These are phyloP conservation scores for Corythucha ciliata DNA, from an alignment of 2,888 invertebrate genomes.

Conservation along the genomic window DNA sequence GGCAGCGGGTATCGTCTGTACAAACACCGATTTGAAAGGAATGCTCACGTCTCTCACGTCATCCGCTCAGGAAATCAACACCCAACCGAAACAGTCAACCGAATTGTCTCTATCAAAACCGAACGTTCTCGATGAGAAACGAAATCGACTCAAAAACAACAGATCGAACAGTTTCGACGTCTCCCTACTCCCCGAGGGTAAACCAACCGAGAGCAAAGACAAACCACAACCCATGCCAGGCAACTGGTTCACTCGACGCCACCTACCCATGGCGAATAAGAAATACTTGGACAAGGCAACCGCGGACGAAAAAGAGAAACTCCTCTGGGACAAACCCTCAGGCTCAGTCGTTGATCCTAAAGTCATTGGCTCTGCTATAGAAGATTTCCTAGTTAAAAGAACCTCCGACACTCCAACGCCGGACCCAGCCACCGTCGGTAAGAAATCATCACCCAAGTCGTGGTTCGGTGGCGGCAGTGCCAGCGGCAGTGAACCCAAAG, in stretches of 20 bases:
- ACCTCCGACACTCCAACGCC: conserved; percentile 36
- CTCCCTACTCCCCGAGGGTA: conserved; percentile 54
- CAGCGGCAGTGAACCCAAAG: conserved; percentile 30
- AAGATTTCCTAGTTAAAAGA: conserved; percentile 63
- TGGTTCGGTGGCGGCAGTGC: conserved; percentile 28
- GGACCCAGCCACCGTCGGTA: conserved; percentile 22
- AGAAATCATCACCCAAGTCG: conserved; percentile 12
- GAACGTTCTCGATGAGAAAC: conserved; percentile 44
- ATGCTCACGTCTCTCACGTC: conserved; percentile 71
- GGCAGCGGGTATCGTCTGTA: conserved; percentile 60
- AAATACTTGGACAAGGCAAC: conserved; percentile 37
- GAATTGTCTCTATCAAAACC: conserved; percentile 14
- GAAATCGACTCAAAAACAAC: conserved; percentile 54
- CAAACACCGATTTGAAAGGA: conserved; percentile 69
- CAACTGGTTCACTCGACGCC: conserved; percentile 68
- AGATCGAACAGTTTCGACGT: conserved; percentile 79
- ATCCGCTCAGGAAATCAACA: conserved; percentile 62
- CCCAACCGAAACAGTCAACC: conserved; percentile 7
- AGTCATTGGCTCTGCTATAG: conserved; percentile 72
- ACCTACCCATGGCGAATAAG: conserved; percentile 61
- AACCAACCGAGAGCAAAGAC: conserved; percentile 44
- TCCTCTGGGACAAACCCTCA: conserved; percentile 65
- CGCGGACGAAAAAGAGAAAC: conserved; percentile 43
- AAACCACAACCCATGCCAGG: conserved; percentile 45
- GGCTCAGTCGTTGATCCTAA: conserved; percentile 72